Conservation (phyloP, 2,797 vertebrate species). For the Bradypodion ventrale region DNA sequence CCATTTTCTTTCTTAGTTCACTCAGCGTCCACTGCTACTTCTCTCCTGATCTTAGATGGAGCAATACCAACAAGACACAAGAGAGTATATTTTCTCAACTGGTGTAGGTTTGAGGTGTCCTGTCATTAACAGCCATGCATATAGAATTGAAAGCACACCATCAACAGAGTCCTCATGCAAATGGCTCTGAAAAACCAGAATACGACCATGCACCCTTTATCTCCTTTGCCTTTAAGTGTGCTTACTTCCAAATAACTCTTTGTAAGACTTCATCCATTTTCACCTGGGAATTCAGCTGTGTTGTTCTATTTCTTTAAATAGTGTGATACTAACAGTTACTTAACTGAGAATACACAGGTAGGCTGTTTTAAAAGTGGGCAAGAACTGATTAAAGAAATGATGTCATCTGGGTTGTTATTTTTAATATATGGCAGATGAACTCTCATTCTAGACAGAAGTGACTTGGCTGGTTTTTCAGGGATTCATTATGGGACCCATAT, state of each 20-base stretch:
- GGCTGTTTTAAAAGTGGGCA: not conserved
- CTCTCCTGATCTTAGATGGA: too few species aligned
- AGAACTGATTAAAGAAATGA: not conserved
- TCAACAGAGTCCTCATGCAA: not conserved
- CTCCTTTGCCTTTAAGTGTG: not conserved
- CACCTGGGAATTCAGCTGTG: not conserved
- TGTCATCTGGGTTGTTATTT: not conserved
- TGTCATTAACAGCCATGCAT: too few species aligned
- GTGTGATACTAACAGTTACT: not conserved
- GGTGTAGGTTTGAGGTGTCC: too few species aligned
- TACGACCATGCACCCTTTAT: not conserved
- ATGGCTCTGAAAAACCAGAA: not conserved
- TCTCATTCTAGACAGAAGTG: conserved; percentile 5
- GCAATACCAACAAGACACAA: too few species aligned
- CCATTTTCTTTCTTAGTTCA: too few species aligned
- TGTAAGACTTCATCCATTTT: not conserved
- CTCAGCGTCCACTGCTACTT: too few species aligned
- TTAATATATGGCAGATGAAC: not conserved
- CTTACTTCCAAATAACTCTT: not conserved
- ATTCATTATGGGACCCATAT: conserved; percentile 28
- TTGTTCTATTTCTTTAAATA: not conserved
- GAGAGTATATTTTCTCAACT: too few species aligned
- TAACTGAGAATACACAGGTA: not conserved
- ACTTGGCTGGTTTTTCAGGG: conserved; percentile 30
- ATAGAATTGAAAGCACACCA: too few species aligned